Percentiles rank a stretch among this genome's conserved stretches.
Conservation (phyloP, 2,888 invertebrate genomes). For the Zygaena filipendulae region DNA sequence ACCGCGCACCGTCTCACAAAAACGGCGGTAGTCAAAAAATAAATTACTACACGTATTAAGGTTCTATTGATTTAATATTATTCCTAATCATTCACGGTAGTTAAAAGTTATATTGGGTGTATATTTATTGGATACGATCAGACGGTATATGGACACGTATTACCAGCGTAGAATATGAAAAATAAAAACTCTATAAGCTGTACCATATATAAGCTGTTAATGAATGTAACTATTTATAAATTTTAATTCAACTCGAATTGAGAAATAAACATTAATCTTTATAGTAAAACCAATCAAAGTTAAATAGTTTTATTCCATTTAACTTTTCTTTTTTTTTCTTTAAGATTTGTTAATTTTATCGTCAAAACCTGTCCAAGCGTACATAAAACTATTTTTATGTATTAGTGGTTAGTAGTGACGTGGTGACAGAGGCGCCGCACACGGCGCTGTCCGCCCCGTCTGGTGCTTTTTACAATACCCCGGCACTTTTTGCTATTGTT, state of each 20-base stretch:
- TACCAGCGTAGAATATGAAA: too few relatives aligned
- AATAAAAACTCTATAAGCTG: too few relatives aligned
- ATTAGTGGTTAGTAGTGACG: conserved; percentile 1
- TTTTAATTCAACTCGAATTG: too few relatives aligned
- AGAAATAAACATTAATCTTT: too few relatives aligned
- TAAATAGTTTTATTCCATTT: too few relatives aligned
- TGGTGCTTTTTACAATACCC: conserved; percentile 25
- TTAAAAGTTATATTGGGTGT: too few relatives aligned
- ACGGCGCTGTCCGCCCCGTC: conserved; percentile 29
- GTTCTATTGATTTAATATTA: conserved; percentile 41
- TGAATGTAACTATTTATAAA: too few relatives aligned
- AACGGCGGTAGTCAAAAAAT: conserved; percentile 48
- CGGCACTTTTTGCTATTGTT: conserved; percentile 40
- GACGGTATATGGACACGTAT: too few relatives aligned
- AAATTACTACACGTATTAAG: conserved; percentile 31
- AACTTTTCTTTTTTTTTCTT: conserved; percentile 4
- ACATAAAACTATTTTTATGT: conserved; percentile 5
- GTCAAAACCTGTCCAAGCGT: not conserved
- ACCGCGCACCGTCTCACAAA: conserved; percentile 28
- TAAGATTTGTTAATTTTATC: not conserved
- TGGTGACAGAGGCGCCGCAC: conserved; percentile 29
- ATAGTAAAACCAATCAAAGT: too few relatives aligned
- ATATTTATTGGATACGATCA: too few relatives aligned
- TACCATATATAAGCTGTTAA: too few relatives aligned
- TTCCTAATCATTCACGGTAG: conserved; percentile 20